These are phyloP conservation scores for Agapornis roseicollis DNA, from an alignment of 2,113 vertebrate species.

Conservation along the genomic window DNA sequence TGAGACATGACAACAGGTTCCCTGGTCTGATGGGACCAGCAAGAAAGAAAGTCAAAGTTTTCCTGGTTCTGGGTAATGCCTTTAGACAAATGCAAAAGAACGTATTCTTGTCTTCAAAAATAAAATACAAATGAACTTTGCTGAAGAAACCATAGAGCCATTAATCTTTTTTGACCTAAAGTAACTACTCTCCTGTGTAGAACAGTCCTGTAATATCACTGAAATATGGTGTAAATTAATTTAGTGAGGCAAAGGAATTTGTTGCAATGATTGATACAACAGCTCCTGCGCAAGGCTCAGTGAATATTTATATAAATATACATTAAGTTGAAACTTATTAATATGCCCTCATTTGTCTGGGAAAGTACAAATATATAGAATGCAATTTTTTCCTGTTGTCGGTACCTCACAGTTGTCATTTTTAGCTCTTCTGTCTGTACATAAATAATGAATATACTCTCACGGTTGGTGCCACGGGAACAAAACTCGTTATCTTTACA, in stretches of 20 bases:
- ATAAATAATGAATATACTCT: conserved; percentile 15
- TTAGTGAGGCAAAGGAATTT: not conserved
- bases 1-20: not conserved
- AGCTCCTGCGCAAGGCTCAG: not conserved
- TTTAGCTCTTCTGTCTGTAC: not conserved
- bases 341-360: not conserved
- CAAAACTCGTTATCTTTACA: not conserved
- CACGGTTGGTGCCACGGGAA: not conserved
- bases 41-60: not conserved
- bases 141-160: not conserved
- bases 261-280: not conserved
- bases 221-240: not conserved
- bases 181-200: not conserved
- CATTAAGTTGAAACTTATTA: not conserved
- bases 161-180: not conserved
- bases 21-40: not conserved
- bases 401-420: not conserved
- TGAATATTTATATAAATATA: not conserved
- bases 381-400: not conserved
- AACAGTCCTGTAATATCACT: not conserved
- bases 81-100: not conserved
- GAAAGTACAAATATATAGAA: not conserved
- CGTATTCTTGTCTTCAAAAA: not conserved
- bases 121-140: not conserved
- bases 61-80: not conserved